A percentile compares a stretch with the other conserved stretches of the same genome.
phyloP scores from a whole-genome alignment of 1,140 invertebrate genomes.

The Ladona fulva region DNA sequence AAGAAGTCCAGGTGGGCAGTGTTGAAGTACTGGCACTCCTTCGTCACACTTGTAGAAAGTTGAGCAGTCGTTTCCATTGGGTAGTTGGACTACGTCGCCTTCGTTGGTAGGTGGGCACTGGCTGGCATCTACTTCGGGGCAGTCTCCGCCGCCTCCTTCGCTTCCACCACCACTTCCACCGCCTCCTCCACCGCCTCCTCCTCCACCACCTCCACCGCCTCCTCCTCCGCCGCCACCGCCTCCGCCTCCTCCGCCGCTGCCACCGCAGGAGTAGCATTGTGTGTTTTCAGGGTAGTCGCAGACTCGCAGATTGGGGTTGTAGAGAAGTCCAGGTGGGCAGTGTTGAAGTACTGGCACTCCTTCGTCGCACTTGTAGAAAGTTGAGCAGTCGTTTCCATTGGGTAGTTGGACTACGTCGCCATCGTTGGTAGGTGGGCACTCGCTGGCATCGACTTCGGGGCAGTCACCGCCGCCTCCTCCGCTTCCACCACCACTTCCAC shows the following conservation, averaged over 20 bases:
- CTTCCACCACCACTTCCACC: too few species aligned
- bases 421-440: background rate
- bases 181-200: too few species aligned
- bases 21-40: conserved; percentile 24
- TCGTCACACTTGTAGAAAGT: conserved; percentile 33
- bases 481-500: too few species aligned
- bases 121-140: background rate
- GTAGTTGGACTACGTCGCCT: conserved; percentile 11
- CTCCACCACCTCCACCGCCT: too few species aligned
- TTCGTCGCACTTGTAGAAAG: conserved; percentile 32
- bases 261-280: background rate
- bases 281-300: conserved; percentile 26
- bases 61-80: conserved; percentile 26
- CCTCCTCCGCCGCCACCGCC: too few species aligned
- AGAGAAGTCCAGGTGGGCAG: conserved; percentile 20
- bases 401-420: conserved; percentile 11
- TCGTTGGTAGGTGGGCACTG: background rate
- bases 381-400: conserved; percentile 26
- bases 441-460: background rate
- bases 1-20: conserved; percentile 19
- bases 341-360: conserved; percentile 24
- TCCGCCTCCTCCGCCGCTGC: too few species aligned
- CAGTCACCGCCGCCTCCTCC: background rate
- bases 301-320: conserved; percentile 23
- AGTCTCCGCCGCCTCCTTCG: background rate